Base-by-base conservation (phyloP, 2,888 invertebrate species). In the Ramazzottius varieornatus region DNA sequence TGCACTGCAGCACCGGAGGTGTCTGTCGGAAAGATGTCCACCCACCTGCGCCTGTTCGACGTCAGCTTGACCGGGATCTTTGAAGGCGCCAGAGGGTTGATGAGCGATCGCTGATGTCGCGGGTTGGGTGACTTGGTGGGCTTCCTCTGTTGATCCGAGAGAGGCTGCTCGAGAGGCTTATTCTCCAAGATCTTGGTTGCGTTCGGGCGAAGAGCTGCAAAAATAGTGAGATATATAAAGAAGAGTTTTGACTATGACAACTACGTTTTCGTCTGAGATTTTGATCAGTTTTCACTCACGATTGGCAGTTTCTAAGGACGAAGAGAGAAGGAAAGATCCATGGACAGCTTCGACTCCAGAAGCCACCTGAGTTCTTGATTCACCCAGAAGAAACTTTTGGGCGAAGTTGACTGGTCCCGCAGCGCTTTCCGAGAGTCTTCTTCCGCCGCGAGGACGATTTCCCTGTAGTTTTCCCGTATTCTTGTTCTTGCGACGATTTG, bases 41-140 rank as follows among this genome's bases (percentile, higher is more conserved):
- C 93, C 98, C 98, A 98, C 66, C 96, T 82, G 34, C 94, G 79
- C 64, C 94, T 81, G 75, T 93, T 93, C 65, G 93, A 92, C 0
- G 93, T 94, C 64, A 92, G 78, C 76, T 93, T 93, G 69, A 93
- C 91, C 34, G 91, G 90, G 66, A 96, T 91, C 74, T 93, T 89
- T 0, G 93, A 92, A 0, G 96, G 96, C 75, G 93, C 93, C 75
- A 98, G 98, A 0, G 98, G 98, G 78, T 98, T 96, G 71, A 98
- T 92, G 63, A 91, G 80, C 1, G 91, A 74, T 65, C 73, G 67
- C 33, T 71, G 71, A 33, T 69, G 70, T 16, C 70, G 69, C 33
- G 69, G 69, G 65, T 68, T 69, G 20, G 46, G 33, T 63, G 33
- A 33, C 32, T 34, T 64, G 64, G n/a, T 34, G 29, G 13, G 32